Evolutionary conservation across 2,113 vertebrate species (phyloP), one percentile per base, ranked within the genome.

Genomic region (Morone chrysops): DNA sequence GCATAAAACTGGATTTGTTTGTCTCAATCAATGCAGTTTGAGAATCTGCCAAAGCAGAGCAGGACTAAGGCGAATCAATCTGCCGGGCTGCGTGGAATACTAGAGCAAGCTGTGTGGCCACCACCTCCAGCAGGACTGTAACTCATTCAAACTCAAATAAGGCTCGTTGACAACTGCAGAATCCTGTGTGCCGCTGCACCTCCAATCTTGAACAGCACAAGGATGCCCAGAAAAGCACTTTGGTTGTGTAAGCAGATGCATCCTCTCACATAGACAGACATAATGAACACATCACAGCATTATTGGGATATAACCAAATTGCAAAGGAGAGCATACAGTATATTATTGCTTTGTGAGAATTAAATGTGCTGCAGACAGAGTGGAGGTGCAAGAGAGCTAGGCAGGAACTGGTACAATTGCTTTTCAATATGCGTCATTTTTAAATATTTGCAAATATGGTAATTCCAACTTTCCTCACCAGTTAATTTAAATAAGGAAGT

Each of bases 1-100:
- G 82, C 80, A 82, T 82, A 73, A 79, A 88, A 91, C 81, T 89
- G 45, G 82, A 90, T 89, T 90, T 80, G 84, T 85, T 90, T 90
- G 77, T 80, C 74, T 61, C 84, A 86, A 86, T 91, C 86, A 82
- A 87, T 91, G 84, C 79, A 40, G 63, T 80, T 70, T 83, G 78
- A 90, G 80, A 86, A 80, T 84, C 75, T 73, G 84, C 84, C 75
- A 78, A 75, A 93, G 82, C 72, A 22, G 68, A 72, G 62, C 36
- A 25, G 81, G 41, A 59, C 84, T 70, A 86, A 84, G 78, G 88
- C 38, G 13, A 86, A 92, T 91, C 88, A 90, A 88, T 92, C 84
- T 72, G 84, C 81, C 4, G 70, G 86, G 77, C 76, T 81, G 82
- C 53, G 59, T 43, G 75, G 81, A 89, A 86, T 81, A 80, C 71